A percentile compares a stretch with the other conserved stretches of the same genome.
Evolutionary conservation across 2,113 vertebrate genomes (phyloP).

Genomic region (Xenotilapia leptura): DNA sequence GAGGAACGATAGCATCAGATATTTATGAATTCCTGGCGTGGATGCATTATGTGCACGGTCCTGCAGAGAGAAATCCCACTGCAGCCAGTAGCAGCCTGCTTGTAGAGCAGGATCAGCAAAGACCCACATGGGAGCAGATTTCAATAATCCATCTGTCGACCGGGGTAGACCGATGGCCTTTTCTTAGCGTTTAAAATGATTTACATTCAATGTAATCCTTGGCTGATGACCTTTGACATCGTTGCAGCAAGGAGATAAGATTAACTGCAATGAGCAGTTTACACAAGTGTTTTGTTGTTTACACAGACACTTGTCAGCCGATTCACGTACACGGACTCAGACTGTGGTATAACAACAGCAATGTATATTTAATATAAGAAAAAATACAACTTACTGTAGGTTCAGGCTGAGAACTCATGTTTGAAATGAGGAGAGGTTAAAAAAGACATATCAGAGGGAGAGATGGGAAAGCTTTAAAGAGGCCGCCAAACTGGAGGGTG

Average conservation of each 20-base stretch:
- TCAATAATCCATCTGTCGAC: slow-evolving; percentile 1
- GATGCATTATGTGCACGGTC: neutral
- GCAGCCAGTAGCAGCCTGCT: neutral
- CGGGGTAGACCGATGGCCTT: neutral
- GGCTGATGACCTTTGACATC: neutral
- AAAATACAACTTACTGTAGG: neutral
- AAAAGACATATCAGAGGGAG: neutral
- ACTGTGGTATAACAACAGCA: neutral
- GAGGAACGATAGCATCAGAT: neutral
- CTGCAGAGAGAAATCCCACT: neutral
- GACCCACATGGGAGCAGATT: slow-evolving; percentile 21
- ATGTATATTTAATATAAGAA: neutral
- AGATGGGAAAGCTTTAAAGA: neutral
- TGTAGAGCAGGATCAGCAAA: slow-evolving; percentile 6
- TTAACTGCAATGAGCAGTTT: neutral
- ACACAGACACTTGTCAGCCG: neutral
- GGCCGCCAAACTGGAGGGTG: neutral
- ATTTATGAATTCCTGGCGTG: neutral
- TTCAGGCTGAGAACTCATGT: neutral
- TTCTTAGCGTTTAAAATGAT: neutral
- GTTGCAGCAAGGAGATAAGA: neutral
- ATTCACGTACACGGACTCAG: neutral
- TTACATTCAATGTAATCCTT: neutral
- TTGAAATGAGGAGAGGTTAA: neutral
- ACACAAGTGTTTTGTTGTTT: neutral